Conservation (phyloP, 2,888 invertebrate genomes). For the Ptilodon capucinus region DNA sequence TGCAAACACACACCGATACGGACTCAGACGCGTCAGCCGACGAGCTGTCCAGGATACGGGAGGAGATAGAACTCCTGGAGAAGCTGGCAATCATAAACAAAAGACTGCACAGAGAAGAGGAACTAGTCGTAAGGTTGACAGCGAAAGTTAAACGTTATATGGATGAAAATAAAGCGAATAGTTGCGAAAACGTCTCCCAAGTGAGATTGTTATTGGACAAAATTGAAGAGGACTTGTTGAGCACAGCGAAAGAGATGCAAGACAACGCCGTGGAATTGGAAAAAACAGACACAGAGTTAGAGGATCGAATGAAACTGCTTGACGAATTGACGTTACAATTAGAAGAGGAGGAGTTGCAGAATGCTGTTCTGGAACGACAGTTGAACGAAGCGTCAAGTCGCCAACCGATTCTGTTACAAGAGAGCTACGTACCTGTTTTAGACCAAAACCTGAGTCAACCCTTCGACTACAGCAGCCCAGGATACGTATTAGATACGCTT, state of each 20-base stretch:
- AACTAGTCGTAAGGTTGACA: slow-evolving; percentile 85
- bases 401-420: slow-evolving; percentile 72
- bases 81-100: slow-evolving; percentile 88
- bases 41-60: slow-evolving; percentile 81
- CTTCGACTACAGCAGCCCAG: slow-evolving; percentile 39
- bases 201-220: slow-evolving; percentile 73
- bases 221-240: slow-evolving; percentile 78
- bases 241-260: slow-evolving; percentile 79
- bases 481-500: slow-evolving; percentile 73
- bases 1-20: slow-evolving; percentile 71
- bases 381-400: slow-evolving; percentile 72
- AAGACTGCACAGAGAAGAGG: slow-evolving; percentile 88
- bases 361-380: slow-evolving; percentile 73
- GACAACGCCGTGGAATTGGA: slow-evolving; percentile 75
- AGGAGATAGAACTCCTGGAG: slow-evolving; percentile 88
- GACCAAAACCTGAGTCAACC: slow-evolving; percentile 52
- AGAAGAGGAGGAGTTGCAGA: slow-evolving; percentile 76
- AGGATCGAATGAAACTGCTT: slow-evolving; percentile 77
- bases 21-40: slow-evolving; percentile 78
- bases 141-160: slow-evolving; percentile 84
- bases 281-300: slow-evolving; percentile 77
- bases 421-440: slow-evolving; percentile 73
- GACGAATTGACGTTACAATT: slow-evolving; percentile 80
- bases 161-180: slow-evolving; percentile 76
- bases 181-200: slow-evolving; percentile 75